Base-by-base conservation (phyloP, 2,797 vertebrate genomes). In the Apogon hyalosoma region DNA sequence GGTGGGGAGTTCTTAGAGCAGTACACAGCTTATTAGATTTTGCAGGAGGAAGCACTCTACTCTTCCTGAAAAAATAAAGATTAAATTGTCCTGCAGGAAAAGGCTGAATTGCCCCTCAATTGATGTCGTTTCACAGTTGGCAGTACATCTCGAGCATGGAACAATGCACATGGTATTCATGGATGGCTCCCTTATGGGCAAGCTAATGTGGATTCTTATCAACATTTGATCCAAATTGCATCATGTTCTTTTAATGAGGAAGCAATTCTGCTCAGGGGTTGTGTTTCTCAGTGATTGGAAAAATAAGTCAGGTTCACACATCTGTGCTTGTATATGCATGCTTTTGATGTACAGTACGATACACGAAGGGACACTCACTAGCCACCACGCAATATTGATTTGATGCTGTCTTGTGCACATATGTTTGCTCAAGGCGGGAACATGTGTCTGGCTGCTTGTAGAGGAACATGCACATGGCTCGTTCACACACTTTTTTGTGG, bases 161-260 rank as follows among this genome's bases (percentile, higher is more conserved):
- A 79, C 82, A 77, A 62, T 80, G 84, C 70, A 61, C 56, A 48
- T 21, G 19, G 33, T 69, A 53, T 73, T 56, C 75, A 68, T 58
- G 60, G 75, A 82, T 73, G 66, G 63, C 46, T 85, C 84, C 82
- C 87, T 80, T 58, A 87, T 75, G 75, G 81, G 36, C 21, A 4
- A 53, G 54, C 78, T 87, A 85, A 87, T 86, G 87, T 80, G 58
- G 80, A 79, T 75, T 82, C 85, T 88, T 89, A 88, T 91, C 87
- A 89, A 85, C 73, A 86, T 88, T 74, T 88, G 86, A 90, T 88
- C 82, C 75, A 86, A 84, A 88, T 84, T 89, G 80, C 80, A 85
- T 90, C 87, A 87, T 89, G 83, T 88, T 90, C 79, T 84, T 90
- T 91, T 87, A 92, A 92, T 92, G 88, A 82, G 86, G 71, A 69